These are phyloP conservation scores for Patagioenas fasciata DNA, from an alignment of 2,113 vertebrate species.

Conservation along the genomic window DNA sequence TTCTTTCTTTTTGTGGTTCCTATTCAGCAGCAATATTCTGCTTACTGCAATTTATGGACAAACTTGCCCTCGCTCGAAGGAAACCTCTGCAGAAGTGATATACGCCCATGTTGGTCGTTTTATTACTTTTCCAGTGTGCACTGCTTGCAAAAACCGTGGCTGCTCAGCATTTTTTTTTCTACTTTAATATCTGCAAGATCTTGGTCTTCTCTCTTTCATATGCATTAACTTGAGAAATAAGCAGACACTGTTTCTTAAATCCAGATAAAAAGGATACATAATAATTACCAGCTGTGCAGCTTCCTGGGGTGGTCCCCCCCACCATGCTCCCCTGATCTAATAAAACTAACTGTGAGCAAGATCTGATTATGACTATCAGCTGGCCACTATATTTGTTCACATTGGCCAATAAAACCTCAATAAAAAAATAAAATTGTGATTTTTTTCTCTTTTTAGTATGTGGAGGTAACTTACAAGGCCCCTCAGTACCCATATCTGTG, in stretches of 20 bases:
- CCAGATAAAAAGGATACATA: neutral
- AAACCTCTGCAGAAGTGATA: neutral
- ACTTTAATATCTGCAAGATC: constrained; percentile 6
- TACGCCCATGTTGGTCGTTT: neutral
- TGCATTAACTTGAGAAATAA: neutral
- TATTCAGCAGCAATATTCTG: neutral
- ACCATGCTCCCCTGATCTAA: neutral
- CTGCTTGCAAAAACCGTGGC: neutral
- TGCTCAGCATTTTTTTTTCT: neutral
- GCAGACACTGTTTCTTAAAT: neutral
- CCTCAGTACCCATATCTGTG: neutral
- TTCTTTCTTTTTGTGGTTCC: neutral
- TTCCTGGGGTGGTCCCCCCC: neutral
- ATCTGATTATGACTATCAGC: neutral
- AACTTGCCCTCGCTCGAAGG: neutral
- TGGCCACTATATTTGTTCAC: neutral
- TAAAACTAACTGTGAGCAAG: neutral
- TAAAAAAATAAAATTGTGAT: neutral
- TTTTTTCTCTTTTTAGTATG: neutral
- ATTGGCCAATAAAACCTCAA: neutral
- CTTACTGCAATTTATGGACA: neutral
- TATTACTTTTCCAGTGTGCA: constrained; percentile 3
- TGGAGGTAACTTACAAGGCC: neutral
- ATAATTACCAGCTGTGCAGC: neutral
- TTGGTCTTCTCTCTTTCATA: neutral